Evolutionary conservation across 2,113 vertebrate genomes (phyloP).

Genomic region (Halcyon malimbica): DNA sequence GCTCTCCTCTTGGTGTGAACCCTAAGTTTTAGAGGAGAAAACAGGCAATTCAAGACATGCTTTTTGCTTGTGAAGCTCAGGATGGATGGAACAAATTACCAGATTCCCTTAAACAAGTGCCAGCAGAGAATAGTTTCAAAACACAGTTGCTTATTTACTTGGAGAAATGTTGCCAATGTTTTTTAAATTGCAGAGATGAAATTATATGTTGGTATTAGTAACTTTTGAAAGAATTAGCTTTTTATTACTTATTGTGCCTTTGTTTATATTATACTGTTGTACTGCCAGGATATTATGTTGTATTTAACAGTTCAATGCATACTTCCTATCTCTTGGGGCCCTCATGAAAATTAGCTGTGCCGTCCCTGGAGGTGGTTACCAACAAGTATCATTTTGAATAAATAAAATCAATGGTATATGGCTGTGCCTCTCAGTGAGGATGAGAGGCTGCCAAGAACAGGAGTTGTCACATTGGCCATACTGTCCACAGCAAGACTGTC

Average conservation of each 20-base stretch:
- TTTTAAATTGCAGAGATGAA: conserved; percentile 64
- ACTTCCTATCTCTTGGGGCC: not conserved
- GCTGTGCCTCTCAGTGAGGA: not conserved
- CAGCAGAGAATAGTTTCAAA: conserved; percentile 62
- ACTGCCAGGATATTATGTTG: conserved; percentile 18
- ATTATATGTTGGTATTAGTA: conserved; percentile 61
- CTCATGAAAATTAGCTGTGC: conserved; percentile 37
- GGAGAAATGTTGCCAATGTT: conserved; percentile 40
- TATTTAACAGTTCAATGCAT: conserved; percentile 39
- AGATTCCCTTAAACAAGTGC: conserved; percentile 64
- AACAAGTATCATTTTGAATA: conserved; percentile 11
- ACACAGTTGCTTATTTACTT: conserved; percentile 65
- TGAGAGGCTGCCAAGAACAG: not conserved
- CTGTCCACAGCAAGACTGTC: not conserved
- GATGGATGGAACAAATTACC: conserved; percentile 53
- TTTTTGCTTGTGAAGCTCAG: conserved; percentile 38
- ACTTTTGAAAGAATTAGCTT: conserved; percentile 53
- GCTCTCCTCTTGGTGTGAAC: conserved; percentile 52
- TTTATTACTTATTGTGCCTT: conserved; percentile 53
- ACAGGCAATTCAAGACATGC: conserved; percentile 27
- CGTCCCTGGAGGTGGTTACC: conserved; percentile 22
- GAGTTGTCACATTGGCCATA: not conserved
- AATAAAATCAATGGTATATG: conserved; percentile 22
- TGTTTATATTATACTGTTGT: conserved; percentile 5
- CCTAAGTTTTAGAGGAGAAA: conserved; percentile 50